phyloP scores from a whole-genome alignment of 2,113 vertebrate species.

The Phalacrocorax pelagicus region DNA sequence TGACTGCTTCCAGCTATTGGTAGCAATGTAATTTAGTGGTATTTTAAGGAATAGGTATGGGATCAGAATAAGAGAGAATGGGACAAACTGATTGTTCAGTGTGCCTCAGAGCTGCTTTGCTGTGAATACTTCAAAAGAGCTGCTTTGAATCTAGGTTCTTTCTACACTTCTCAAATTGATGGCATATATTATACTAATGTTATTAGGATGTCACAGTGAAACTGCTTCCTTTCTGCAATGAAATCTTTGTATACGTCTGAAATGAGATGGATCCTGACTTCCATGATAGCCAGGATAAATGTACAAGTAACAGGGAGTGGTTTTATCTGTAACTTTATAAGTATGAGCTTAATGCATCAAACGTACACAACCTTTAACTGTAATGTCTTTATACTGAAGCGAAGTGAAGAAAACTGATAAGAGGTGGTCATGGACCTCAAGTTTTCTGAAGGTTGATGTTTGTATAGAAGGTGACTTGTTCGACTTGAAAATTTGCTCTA shows the following conservation, averaged over 20 bases:
- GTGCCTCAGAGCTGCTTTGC: neutral
- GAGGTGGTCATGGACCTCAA: neutral
- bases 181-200: neutral
- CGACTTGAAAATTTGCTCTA: neutral
- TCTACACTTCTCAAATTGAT: neutral
- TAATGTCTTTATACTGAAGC: neutral
- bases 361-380: neutral
- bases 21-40: neutral
- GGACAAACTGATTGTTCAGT: neutral
- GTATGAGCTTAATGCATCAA: neutral
- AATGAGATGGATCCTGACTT: neutral
- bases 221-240: neutral
- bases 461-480: neutral
- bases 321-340: neutral
- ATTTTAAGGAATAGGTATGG: neutral
- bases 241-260: neutral
- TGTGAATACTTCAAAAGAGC: neutral
- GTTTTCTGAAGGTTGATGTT: neutral
- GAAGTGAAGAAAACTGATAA: neutral
- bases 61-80: neutral
- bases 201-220: neutral
- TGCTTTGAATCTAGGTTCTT: neutral
- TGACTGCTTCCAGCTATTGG: neutral
- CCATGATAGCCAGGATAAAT: neutral
- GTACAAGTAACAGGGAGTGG: neutral